phyloP scores from a whole-genome alignment of 2,888 invertebrate genomes.

The Cephus runcator region DNA sequence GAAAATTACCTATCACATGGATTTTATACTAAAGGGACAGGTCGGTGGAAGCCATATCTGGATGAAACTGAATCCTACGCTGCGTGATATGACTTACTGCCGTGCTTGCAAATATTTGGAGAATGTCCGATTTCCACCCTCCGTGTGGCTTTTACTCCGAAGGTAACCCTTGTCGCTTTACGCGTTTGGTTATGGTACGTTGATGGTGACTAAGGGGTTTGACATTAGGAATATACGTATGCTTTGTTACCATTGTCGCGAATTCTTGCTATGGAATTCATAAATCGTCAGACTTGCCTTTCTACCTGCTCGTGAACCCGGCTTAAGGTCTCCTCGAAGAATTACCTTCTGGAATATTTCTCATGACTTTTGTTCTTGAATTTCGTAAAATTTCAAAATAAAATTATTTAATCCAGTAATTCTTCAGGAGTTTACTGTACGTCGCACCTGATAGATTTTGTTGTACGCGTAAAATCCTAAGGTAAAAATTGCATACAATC shows the following conservation, averaged over 20 bases:
- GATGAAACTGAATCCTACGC: background rate
- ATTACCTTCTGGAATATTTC: background rate
- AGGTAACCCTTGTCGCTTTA: background rate
- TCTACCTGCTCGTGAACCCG: background rate
- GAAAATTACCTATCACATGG: too few species aligned
- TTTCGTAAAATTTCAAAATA: background rate
- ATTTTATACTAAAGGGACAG: too few species aligned
- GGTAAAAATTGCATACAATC: too few species aligned
- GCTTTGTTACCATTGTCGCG: background rate
- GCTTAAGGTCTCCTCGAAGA: background rate
- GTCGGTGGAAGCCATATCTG: background rate
- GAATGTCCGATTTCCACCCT: slow-evolving; percentile 1
- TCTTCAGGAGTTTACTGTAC: background rate
- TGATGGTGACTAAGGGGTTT: background rate
- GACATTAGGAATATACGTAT: background rate
- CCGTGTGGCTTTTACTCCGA: background rate
- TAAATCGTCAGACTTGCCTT: background rate
- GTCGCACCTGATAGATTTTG: background rate
- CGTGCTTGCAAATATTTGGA: background rate
- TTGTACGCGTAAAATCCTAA: too few species aligned
- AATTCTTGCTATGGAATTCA: background rate
- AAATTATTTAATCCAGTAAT: background rate
- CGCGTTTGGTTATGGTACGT: background rate
- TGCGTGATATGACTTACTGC: background rate
- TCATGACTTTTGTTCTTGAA: background rate